A percentile compares a stretch with the other conserved stretches of the same genome.
These are phyloP conservation scores for Heliconius ismenius DNA, from an alignment of 2,888 invertebrate genomes.

Conservation along the genomic window DNA sequence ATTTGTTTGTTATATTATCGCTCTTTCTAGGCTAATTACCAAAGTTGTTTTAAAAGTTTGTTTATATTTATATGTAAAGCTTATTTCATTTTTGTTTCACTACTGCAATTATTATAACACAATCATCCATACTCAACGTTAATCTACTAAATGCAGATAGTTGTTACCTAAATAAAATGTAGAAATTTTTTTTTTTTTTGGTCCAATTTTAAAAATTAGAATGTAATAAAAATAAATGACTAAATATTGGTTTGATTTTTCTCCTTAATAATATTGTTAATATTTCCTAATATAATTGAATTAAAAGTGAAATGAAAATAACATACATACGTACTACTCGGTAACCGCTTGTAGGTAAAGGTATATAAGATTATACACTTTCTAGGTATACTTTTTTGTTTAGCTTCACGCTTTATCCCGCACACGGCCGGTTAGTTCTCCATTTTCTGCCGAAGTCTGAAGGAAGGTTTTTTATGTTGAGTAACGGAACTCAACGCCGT, in stretches of 20 bases:
- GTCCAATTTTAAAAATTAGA: conserved; percentile 32
- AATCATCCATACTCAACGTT: conserved; percentile 20
- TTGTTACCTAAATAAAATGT: conserved; percentile 35
- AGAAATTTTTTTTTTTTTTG: conserved; percentile 36
- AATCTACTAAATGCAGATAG: conserved; percentile 32
- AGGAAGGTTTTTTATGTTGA: too few relatives aligned
- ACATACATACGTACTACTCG: too few relatives aligned
- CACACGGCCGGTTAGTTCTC: too few relatives aligned
- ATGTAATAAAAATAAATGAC: conserved; percentile 36
- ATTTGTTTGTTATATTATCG: conserved; percentile 47
- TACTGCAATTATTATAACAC: conserved; percentile 25
- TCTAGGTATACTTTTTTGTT: too few relatives aligned
- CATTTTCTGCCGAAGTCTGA: too few relatives aligned
- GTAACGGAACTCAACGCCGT: too few relatives aligned
- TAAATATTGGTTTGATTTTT: conserved; percentile 7
- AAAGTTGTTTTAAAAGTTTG: conserved; percentile 41
- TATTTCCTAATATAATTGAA: too few relatives aligned
- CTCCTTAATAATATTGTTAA: neutral
- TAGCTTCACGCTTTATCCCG: too few relatives aligned
- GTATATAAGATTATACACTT: too few relatives aligned
- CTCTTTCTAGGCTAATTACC: conserved; percentile 42
- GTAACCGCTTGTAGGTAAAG: too few relatives aligned
- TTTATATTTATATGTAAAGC: conserved; percentile 18
- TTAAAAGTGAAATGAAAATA: too few relatives aligned
- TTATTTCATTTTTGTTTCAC: conserved; percentile 38